Conservation (phyloP, 2,888 invertebrate genomes). For the Rotaria magnacalcarata region DNA sequence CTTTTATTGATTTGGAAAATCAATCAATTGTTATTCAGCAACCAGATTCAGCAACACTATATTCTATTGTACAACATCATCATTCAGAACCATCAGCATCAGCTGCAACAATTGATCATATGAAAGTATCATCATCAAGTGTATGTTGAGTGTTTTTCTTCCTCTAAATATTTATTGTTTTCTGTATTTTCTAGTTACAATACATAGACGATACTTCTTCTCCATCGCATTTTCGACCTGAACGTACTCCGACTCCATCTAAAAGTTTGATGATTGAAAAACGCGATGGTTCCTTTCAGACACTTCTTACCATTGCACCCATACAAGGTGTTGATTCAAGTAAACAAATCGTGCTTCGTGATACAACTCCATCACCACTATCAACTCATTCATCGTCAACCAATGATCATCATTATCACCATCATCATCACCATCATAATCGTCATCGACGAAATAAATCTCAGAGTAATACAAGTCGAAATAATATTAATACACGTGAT, state of each 20-base stretch:
- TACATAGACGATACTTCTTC: not conserved
- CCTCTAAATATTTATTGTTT: not conserved
- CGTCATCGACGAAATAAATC: not conserved
- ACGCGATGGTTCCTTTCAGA: conserved; percentile 21
- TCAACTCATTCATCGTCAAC: not conserved
- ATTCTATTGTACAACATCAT: not conserved
- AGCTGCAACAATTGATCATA: not conserved
- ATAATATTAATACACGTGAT: conserved; percentile 11
- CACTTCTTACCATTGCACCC: not conserved
- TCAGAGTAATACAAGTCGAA: not conserved
- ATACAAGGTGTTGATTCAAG: not conserved
- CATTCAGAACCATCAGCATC: not conserved
- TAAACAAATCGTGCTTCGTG: not conserved
- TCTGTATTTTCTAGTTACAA: not conserved
- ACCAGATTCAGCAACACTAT: conserved; percentile 22
- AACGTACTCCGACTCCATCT: not conserved
- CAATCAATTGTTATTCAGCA: conserved; percentile 31
- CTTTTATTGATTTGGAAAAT: conserved; percentile 24
- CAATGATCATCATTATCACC: not conserved
- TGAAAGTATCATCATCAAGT: not conserved
- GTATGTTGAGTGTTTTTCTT: not conserved
- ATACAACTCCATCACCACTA: not conserved
- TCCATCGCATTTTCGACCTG: not conserved
- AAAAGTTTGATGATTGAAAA: not conserved
- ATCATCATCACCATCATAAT: not conserved